These are phyloP conservation scores for Charaxes varanes DNA, from an alignment of 1,140 invertebrate genomes.

Conservation along the genomic window DNA sequence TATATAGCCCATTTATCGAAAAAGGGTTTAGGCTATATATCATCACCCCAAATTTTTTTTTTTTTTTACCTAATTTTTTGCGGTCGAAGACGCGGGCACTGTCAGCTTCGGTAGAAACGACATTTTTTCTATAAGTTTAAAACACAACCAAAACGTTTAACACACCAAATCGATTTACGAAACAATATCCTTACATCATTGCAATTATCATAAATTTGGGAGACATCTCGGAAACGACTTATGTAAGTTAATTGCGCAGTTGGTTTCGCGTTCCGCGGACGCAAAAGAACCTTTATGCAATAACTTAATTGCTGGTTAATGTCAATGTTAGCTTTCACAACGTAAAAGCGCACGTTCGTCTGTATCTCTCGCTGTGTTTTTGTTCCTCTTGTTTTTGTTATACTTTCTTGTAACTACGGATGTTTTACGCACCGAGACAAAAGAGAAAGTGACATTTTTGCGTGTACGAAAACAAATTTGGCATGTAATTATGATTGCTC, in stretches of 20 bases:
- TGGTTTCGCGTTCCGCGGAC: constrained; percentile 44
- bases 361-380: constrained; percentile 38
- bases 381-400: constrained; percentile 16
- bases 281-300: constrained; percentile 42
- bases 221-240: constrained; percentile 24
- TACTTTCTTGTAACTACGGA: constrained; percentile 14
- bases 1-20: too few species aligned
- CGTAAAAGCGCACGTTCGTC: constrained; percentile 35
- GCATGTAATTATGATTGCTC: too few species aligned
- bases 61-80: too few species aligned
- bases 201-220: constrained; percentile 7
- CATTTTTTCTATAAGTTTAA: too few species aligned
- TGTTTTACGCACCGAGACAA: too few species aligned
- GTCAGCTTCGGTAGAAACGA: too few species aligned
- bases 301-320: constrained; percentile 59
- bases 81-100: too few species aligned
- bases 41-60: too few species aligned
- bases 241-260: constrained; percentile 39
- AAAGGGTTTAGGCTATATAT: too few species aligned
- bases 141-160: too few species aligned
- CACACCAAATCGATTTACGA: background rate
- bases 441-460: too few species aligned
- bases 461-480: too few species aligned
- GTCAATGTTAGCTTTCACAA: constrained; percentile 72
- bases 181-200: constrained; percentile 9